A percentile compares a stretch with the other conserved stretches of the same genome.
Evolutionary conservation across 2,888 invertebrate species (phyloP).

Genomic region (Alloplasta piceator): DNA sequence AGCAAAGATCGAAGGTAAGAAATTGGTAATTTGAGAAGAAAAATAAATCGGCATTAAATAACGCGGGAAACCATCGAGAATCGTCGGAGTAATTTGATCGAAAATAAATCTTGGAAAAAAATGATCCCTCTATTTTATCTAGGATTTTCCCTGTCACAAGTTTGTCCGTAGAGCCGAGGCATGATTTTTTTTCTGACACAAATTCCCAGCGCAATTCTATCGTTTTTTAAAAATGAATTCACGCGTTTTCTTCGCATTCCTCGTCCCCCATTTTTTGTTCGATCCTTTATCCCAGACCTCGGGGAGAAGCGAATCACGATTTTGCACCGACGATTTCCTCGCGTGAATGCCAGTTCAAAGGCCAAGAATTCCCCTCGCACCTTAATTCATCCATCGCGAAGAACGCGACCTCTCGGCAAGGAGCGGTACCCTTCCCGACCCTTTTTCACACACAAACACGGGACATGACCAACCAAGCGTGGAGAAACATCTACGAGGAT

Average conservation of each 20-base stretch:
- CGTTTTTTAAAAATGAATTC: neutral
- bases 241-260: neutral
- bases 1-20: slow-evolving; percentile 6
- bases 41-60: slow-evolving; percentile 9
- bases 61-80: slow-evolving; percentile 2
- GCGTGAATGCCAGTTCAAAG: slow-evolving; percentile 12
- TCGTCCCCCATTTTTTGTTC: slow-evolving; percentile 1
- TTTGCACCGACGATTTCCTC: slow-evolving; percentile 17
- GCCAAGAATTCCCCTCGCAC: slow-evolving; percentile 28
- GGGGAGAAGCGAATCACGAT: slow-evolving; percentile 24
- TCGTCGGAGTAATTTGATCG: neutral
- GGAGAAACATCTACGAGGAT: slow-evolving; percentile 38
- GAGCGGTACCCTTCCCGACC: too few species aligned
- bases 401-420: neutral
- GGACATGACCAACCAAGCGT: neutral
- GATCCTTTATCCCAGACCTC: slow-evolving; percentile 16
- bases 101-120: slow-evolving; percentile 11
- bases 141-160: too few species aligned
- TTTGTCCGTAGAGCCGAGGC: too few species aligned
- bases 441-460: neutral
- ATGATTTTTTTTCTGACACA: too few species aligned
- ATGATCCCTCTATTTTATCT: neutral
- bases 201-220: too few species aligned
- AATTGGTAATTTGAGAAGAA: slow-evolving; percentile 44
- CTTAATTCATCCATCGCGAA: slow-evolving; percentile 23